Evolutionary conservation across 2,888 invertebrate genomes (phyloP).

Genomic region (Blera fallax): DNA sequence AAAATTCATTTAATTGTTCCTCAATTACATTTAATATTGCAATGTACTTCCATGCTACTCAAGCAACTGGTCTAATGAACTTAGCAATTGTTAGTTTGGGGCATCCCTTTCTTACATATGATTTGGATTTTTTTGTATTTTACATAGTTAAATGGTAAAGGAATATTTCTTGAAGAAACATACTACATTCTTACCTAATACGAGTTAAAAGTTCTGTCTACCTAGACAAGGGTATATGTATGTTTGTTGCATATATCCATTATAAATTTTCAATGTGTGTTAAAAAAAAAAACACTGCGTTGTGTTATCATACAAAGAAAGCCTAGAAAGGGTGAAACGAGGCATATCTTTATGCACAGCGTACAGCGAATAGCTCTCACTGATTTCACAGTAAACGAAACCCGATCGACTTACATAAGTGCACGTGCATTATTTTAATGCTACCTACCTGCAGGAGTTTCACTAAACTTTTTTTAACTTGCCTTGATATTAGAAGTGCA

Average conservation of each 20-base stretch:
- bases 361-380: background rate
- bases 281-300: background rate
- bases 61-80: too few species aligned
- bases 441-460: slow-evolving; percentile 69
- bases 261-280: background rate
- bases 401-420: slow-evolving; percentile 79
- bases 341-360: background rate
- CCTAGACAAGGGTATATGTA: too few species aligned
- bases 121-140: too few species aligned
- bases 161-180: too few species aligned
- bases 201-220: too few species aligned
- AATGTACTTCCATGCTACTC: too few species aligned
- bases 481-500: background rate
- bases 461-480: background rate
- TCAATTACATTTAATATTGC: too few species aligned
- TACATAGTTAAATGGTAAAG: too few species aligned
- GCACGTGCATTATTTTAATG: slow-evolving; percentile 80
- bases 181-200: too few species aligned
- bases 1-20: too few species aligned
- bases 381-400: slow-evolving; percentile 15
- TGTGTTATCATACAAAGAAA: slow-evolving; percentile 12
- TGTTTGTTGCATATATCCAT: background rate
- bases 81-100: too few species aligned
- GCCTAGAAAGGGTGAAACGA: background rate
- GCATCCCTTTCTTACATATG: too few species aligned